A percentile compares a stretch with the other conserved stretches of the same genome.
Evolutionary conservation across 2,888 invertebrate species (phyloP).

Genomic region (Zygothrica quintamaculata): DNA sequence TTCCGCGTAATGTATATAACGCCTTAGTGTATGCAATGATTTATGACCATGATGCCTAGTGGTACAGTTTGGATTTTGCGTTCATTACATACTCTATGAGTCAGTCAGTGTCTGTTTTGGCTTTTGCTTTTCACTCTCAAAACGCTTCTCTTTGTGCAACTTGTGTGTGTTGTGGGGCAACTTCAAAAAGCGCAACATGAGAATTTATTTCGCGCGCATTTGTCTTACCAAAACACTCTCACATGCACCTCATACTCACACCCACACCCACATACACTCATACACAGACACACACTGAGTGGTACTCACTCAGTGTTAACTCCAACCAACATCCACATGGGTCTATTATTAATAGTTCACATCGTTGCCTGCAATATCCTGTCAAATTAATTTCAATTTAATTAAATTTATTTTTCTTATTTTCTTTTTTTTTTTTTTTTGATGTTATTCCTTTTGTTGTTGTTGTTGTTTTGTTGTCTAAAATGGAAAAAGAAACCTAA

Average conservation of each 20-base stretch:
- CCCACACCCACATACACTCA: constrained; percentile 15
- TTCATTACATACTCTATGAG: constrained; percentile 22
- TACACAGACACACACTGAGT: constrained; percentile 1
- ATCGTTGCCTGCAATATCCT: constrained; percentile 64
- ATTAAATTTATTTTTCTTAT: constrained; percentile 68
- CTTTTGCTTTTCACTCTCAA: constrained; percentile 25
- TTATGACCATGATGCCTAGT: constrained; percentile 50
- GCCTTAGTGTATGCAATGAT: constrained; percentile 67
- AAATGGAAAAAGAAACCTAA: constrained; percentile 38
- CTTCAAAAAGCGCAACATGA: constrained; percentile 75
- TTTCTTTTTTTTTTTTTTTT: constrained; percentile 12
- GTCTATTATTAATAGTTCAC: constrained; percentile 78
- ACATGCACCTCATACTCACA: constrained; percentile 35
- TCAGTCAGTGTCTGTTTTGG: constrained; percentile 16
- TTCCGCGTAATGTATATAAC: constrained; percentile 33
- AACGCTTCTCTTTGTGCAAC: constrained; percentile 54
- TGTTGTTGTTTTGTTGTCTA: too few species aligned
- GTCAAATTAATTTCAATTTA: constrained; percentile 82
- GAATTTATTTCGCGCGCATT: constrained; percentile 76
- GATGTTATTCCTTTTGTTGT: too few species aligned
- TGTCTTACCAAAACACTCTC: constrained; percentile 61
- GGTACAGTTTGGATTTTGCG: neutral
- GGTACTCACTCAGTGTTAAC: constrained; percentile 17
- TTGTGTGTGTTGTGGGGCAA: constrained; percentile 60
- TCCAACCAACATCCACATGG: constrained; percentile 33